These are phyloP conservation scores for Philonicus albiceps DNA, from an alignment of 2,888 invertebrate genomes.

Conservation along the genomic window DNA sequence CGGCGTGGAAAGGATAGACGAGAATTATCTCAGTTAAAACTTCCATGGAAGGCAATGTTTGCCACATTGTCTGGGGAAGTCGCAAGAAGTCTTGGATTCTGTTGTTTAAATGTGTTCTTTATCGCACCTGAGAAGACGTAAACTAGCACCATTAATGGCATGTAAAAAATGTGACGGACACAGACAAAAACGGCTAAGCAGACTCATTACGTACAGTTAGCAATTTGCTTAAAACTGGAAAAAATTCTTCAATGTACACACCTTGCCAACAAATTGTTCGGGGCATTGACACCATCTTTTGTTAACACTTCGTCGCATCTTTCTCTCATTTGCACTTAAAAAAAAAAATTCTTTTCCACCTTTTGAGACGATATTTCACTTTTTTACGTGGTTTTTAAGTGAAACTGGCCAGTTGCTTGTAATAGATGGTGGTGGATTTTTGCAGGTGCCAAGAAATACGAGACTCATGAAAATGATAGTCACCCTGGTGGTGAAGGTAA, in stretches of 20 bases:
- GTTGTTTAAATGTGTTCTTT: not conserved
- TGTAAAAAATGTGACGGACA: not conserved
- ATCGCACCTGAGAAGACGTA: not conserved
- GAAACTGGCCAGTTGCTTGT: not conserved
- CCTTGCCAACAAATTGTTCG: not conserved
- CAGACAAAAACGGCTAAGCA: not conserved
- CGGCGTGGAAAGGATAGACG: not conserved
- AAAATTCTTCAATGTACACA: not conserved
- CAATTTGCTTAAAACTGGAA: conserved; percentile 27
- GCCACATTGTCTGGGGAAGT: not conserved
- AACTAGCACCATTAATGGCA: not conserved
- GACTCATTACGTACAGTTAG: conserved; percentile 20
- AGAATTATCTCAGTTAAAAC: not conserved
- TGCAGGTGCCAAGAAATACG: not conserved
- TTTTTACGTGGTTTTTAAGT: not conserved
- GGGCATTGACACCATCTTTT: conserved; percentile 24
- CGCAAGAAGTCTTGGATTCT: not conserved
- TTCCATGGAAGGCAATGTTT: not conserved
- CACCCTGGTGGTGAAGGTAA: not conserved
- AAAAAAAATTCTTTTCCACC: not conserved
- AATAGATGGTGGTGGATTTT: not conserved
- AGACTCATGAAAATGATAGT: not conserved
- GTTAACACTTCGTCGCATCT: conserved; percentile 14
- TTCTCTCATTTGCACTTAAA: not conserved
- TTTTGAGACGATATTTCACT: not conserved